Percentiles rank a stretch among this genome's conserved stretches.
Conservation (phyloP, 2,113 vertebrate genomes). For the Dipodomys ordii region DNA sequence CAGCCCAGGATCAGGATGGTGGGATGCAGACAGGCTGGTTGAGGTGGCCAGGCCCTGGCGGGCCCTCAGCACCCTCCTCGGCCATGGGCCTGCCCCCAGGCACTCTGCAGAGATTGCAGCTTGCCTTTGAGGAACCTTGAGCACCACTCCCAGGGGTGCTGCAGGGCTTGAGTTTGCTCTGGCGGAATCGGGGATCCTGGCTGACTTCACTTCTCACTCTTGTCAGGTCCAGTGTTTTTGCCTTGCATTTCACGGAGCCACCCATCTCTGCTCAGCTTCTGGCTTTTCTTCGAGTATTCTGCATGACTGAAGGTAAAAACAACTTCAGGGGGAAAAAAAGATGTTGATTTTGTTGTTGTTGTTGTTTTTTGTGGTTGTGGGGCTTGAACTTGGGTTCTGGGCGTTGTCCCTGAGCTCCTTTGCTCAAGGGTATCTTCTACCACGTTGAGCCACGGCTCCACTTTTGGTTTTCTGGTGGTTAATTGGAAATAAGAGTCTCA, state of each 20-base stretch:
- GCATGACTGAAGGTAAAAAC: slow-evolving; percentile 98
- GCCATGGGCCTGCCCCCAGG: not conserved
- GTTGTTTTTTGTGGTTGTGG: no score
- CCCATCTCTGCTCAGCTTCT: slow-evolving; percentile 97
- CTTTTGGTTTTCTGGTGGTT: no score
- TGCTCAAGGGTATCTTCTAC: no score
- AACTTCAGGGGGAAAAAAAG: not conserved
- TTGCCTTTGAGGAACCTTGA: not conserved
- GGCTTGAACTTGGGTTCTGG: no score
- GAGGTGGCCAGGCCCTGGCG: not conserved
- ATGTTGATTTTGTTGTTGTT: not conserved
- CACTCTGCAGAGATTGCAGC: not conserved
- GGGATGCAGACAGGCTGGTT: not conserved
- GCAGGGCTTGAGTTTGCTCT: not conserved
- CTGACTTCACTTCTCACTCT: slow-evolving; percentile 53
- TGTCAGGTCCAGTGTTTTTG: slow-evolving; percentile 95
- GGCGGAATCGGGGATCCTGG: not conserved
- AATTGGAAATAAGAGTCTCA: no score
- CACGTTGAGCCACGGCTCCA: no score
- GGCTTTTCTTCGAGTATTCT: slow-evolving; percentile 98
- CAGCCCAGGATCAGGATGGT: not conserved
- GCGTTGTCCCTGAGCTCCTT: no score
- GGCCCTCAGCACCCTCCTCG: rapidly evolving
- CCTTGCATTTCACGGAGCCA: slow-evolving; percentile 94
- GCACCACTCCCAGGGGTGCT: not conserved